A percentile compares a stretch with the other conserved stretches of the same genome.
Evolutionary conservation across 2,888 invertebrate species (phyloP).

Genomic region (Tromatobia lineatoria): DNA sequence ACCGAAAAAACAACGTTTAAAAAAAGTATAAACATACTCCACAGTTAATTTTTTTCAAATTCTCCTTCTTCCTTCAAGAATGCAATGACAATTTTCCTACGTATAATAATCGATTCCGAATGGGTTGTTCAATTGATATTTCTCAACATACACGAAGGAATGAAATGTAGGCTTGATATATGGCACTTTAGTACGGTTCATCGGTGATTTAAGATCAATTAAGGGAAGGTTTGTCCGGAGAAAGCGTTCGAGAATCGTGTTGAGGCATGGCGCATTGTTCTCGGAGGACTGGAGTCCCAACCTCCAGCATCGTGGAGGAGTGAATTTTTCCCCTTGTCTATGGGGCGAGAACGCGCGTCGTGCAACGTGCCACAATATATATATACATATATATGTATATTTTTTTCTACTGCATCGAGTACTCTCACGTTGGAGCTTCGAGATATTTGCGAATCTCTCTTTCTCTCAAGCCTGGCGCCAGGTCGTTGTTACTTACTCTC

Average conservation of each 20-base stretch:
- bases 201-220: slow-evolving; percentile 69
- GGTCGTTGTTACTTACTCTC: slow-evolving; percentile 59
- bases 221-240: slow-evolving; percentile 68
- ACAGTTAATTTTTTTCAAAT: no score
- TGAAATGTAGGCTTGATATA: slow-evolving; percentile 47
- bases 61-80: not conserved
- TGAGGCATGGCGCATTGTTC: slow-evolving; percentile 67
- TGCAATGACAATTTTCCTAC: not conserved
- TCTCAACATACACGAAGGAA: slow-evolving; percentile 21
- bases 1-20: no score
- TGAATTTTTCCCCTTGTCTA: slow-evolving; percentile 24
- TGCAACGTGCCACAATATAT: slow-evolving; percentile 11
- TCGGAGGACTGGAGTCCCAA: slow-evolving; percentile 53
- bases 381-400: not conserved
- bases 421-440: slow-evolving; percentile 19
- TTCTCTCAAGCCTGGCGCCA: slow-evolving; percentile 57
- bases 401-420: slow-evolving; percentile 19
- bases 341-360: slow-evolving; percentile 37
- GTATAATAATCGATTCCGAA: not conserved
- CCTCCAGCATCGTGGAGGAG: slow-evolving; percentile 63
- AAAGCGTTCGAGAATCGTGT: slow-evolving; percentile 64
- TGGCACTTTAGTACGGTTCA: slow-evolving; percentile 49
- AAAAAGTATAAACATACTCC: no score
- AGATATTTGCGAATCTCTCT: slow-evolving; percentile 61
- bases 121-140: slow-evolving; percentile 23